Conservation (phyloP, 2,888 invertebrate genomes). For the Plebejus melissa region DNA sequence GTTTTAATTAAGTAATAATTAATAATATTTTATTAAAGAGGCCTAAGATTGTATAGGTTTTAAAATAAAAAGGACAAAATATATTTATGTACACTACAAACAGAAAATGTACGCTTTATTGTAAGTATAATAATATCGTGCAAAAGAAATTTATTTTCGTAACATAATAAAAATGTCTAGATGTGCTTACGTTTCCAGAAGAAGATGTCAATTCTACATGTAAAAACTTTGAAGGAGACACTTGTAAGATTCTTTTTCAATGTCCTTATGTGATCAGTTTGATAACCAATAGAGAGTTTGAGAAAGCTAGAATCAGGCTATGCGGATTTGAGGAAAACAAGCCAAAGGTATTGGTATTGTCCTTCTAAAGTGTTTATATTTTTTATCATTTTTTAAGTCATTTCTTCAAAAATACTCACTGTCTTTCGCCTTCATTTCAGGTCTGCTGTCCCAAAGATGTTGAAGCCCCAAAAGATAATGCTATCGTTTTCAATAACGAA, state of each 20-base stretch:
- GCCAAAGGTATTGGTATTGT: not conserved
- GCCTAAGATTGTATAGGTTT: no score
- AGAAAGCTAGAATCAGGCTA: not conserved
- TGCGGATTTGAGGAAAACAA: not conserved
- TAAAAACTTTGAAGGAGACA: not conserved
- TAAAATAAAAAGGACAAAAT: no score
- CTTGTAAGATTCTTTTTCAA: not conserved
- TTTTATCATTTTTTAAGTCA: not conserved
- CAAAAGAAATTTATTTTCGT: not conserved
- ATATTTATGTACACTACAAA: no score
- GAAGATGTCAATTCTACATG: not conserved
- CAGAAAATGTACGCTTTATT: no score
- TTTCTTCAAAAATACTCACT: not conserved
- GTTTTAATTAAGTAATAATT: no score
- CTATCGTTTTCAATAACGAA: slow-evolving; percentile 19
- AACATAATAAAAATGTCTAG: not conserved
- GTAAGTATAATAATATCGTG: no score
- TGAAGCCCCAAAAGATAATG: not conserved
- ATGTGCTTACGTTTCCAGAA: slow-evolving; percentile 8
- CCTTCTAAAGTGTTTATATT: not conserved
- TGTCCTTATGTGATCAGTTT: not conserved
- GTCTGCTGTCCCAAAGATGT: slow-evolving; percentile 39
- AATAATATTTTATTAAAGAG: no score
- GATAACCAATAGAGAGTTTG: not conserved
- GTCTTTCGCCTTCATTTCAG: slow-evolving; percentile 32